Base-by-base conservation (phyloP, 2,888 invertebrate species). In the Brenthis daphne region DNA sequence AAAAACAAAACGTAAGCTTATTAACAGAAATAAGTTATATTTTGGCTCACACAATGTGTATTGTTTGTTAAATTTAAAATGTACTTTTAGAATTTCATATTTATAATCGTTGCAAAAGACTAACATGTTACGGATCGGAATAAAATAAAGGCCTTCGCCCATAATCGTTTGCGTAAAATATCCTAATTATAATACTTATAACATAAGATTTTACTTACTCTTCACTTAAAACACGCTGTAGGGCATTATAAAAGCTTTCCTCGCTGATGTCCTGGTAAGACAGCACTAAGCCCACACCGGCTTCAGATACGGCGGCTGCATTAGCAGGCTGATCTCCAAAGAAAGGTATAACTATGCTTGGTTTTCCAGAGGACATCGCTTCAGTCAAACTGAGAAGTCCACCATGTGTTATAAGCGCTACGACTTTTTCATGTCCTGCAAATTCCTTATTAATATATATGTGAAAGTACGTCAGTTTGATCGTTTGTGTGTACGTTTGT, bases 281-380 rank as follows among this genome's bases (percentile, higher is more conserved):
- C 6, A 95, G 77, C 14, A 91, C 82, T 69, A 88, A 88, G 0
- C 93, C 95, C 2, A 94, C 87, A 5, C 94, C 94, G 1, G 86
- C 88, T 2, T 87, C 87, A 65, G 89, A 84, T 0, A 94, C 88
- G 6, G 93, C 90, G 3, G 88, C 90, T 0, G 93, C 94, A 76
- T 95, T 95, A 53, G 88, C 81, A 13, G 91, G 90, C 82, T 95
- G 95, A 82, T 95, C 95, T 20, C 94, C 95, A 77, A 93, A 95
- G 85, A 95, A 94, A 0, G 95, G 95, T 73, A 95, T 90, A 53
- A 94, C 90, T 64, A 95, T 79, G 84, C 94, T 93, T 6, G 95
- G 95, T 65, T 94, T 94, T 1, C 94, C 95, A 1, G 93, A 93
- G 11, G 94, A 91, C 14, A 94, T 91, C 1, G 94, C 94, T 75